Evolutionary conservation across 2,888 invertebrate genomes (phyloP).

Genomic region (Chymomyza amoena): DNA sequence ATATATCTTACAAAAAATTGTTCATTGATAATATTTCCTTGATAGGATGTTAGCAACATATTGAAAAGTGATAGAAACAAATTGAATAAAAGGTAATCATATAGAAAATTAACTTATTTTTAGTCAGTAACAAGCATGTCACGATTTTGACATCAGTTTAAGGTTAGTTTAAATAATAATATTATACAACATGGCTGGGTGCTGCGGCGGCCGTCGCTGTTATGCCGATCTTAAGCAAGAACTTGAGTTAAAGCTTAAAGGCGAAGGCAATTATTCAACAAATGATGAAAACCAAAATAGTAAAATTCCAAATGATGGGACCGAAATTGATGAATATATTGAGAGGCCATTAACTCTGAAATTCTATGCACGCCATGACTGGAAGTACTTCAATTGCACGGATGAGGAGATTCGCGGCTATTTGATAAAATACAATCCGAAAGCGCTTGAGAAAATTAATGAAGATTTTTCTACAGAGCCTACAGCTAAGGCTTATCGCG

Average conservation of each 20-base stretch:
- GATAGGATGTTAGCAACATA: too few relatives aligned
- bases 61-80: too few relatives aligned
- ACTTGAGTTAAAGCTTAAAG: not conserved
- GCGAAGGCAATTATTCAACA: not conserved
- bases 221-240: slow-evolving; percentile 42
- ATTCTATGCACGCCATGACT: slow-evolving; percentile 64
- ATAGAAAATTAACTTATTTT: too few relatives aligned
- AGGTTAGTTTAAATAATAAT: too few relatives aligned
- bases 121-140: too few relatives aligned
- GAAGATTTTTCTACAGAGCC: not conserved
- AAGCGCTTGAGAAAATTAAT: not conserved
- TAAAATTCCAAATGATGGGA: not conserved
- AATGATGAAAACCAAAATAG: not conserved
- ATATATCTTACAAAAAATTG: too few relatives aligned
- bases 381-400: slow-evolving; percentile 55
- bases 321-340: slow-evolving; percentile 15
- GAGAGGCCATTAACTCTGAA: slow-evolving; percentile 38
- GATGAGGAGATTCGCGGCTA: slow-evolving; percentile 30
- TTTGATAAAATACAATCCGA: slow-evolving; percentile 35
- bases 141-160: too few relatives aligned
- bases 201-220: slow-evolving; percentile 55
- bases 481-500: not conserved
- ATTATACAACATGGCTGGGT: slow-evolving; percentile 45
- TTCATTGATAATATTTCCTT: too few relatives aligned
- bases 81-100: too few relatives aligned